Evolutionary conservation across 2,113 vertebrate genomes (phyloP), one percentile per base, ranked within the genome.

Genomic region (Otocyon megalotis): DNA sequence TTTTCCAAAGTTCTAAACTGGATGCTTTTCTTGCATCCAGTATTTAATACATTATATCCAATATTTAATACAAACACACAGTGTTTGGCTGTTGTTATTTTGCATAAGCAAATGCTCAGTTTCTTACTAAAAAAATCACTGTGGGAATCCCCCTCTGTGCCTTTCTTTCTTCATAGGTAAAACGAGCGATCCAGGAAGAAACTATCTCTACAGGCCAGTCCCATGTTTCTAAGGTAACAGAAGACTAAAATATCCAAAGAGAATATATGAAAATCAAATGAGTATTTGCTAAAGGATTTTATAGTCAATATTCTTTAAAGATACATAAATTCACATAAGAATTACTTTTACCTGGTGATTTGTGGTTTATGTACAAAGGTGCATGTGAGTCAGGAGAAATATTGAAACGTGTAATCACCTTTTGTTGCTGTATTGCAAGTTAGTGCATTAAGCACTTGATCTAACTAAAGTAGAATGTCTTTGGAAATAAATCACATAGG

Each of bases 41-140:
- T 72, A 71, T 76, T 96, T 80, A 88, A 92, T 8, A 12, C 30
- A 94, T 48, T 62, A 65, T 50, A 13, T 84, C 19, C 48, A 35
- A 56, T 65, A 96, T 69, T 77, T 81, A 83, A 79, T 22, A 76
- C n/a, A 94, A 95, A 77, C 28, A 43, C 14, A 26, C 28, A 84
- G 54, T 58, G 2, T 37, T 79, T 84, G 10, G 13, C 43, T 92
- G n/a, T 60, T 87, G 43, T 9, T 69, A 56, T 93, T 93, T 88
- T 95, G 28, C 84, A 71, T 30, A 54, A 53, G 62, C 74, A 97
- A 96, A 86, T 90, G 30, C 28, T 94, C 74, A 43, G 13, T 62
- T 77, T 71, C 60, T 48, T 20, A 93, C 56, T 32, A 60, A 87
- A 96, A 35, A 37, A 74, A 37, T 16, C 7, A 56, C 8, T 43